Conservation (phyloP, 2,797 vertebrate genomes). For the Epinephelus awoara region DNA sequence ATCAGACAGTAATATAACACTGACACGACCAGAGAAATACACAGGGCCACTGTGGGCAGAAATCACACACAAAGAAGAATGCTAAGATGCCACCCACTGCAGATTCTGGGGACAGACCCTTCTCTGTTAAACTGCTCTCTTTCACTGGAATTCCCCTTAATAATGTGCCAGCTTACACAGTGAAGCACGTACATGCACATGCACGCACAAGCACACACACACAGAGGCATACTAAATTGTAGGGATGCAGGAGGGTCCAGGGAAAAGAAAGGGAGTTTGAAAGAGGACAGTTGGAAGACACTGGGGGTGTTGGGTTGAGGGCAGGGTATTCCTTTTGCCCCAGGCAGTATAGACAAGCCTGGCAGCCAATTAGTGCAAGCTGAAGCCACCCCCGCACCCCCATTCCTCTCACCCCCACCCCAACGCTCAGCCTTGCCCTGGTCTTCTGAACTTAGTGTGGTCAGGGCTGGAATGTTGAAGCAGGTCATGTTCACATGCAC, state of each 20-base stretch:
- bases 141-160: constrained; percentile 84
- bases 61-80: constrained; percentile 84
- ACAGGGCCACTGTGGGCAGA: constrained; percentile 75
- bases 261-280: constrained; percentile 42
- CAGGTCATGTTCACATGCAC: constrained; percentile 82
- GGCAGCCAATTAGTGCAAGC: constrained; percentile 73
- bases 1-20: constrained; percentile 65
- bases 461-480: constrained; percentile 72
- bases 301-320: constrained; percentile 36
- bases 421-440: constrained; percentile 51
- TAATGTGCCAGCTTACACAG: constrained; percentile 80
- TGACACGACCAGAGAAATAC: constrained; percentile 58
- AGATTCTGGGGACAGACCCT: constrained; percentile 78
- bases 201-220: constrained; percentile 22
- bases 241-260: constrained; percentile 32
- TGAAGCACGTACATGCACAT: constrained; percentile 59
- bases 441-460: constrained; percentile 74
- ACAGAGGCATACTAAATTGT: constrained; percentile 36
- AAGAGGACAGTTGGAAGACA: constrained; percentile 68
- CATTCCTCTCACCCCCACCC: constrained; percentile 31
- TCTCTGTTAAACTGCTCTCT: constrained; percentile 81
- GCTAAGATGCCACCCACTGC: constrained; percentile 84
- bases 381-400: constrained; percentile 42
- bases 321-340: constrained; percentile 69
- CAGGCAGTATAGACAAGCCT: constrained; percentile 70